These are phyloP conservation scores for Danio kyathit DNA, from an alignment of 2,797 vertebrate genomes.

Conservation along the genomic window DNA sequence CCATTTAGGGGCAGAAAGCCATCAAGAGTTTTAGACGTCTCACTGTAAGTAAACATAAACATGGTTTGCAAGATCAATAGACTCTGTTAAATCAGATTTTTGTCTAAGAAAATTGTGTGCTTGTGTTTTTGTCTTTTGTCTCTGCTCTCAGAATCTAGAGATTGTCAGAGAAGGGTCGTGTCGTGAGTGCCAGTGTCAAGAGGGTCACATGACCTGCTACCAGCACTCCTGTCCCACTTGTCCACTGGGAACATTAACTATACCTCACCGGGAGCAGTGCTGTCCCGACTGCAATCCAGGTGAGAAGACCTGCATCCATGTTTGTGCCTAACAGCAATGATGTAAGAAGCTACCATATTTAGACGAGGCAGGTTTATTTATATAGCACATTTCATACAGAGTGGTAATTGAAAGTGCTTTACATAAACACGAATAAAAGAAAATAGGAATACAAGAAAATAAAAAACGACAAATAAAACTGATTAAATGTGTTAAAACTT, in stretches of 20 bases:
- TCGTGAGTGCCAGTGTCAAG: conserved; percentile 83
- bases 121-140: background rate
- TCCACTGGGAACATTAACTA: conserved; percentile 76
- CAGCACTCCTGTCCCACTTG: conserved; percentile 85
- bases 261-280: conserved; percentile 75
- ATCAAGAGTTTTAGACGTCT: conserved; percentile 61
- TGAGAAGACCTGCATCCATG: conserved; percentile 60
- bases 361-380: too few species aligned
- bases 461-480: too few species aligned
- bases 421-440: too few species aligned
- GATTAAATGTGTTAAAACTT: too few species aligned
- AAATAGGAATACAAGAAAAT: too few species aligned
- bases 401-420: too few species aligned
- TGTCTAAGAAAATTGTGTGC: background rate
- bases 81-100: background rate
- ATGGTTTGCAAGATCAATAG: background rate
- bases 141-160: conserved; percentile 72
- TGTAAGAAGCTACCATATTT: background rate
- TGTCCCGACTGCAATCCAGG: conserved; percentile 88
- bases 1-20: conserved; percentile 60
- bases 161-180: conserved; percentile 83
- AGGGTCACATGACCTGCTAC: conserved; percentile 83
- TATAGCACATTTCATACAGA: too few species aligned
- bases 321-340: background rate
- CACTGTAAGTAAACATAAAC: conserved; percentile 53